These are phyloP conservation scores for Callopanchax toddi DNA, from an alignment of 2,113 vertebrate species.

Conservation along the genomic window DNA sequence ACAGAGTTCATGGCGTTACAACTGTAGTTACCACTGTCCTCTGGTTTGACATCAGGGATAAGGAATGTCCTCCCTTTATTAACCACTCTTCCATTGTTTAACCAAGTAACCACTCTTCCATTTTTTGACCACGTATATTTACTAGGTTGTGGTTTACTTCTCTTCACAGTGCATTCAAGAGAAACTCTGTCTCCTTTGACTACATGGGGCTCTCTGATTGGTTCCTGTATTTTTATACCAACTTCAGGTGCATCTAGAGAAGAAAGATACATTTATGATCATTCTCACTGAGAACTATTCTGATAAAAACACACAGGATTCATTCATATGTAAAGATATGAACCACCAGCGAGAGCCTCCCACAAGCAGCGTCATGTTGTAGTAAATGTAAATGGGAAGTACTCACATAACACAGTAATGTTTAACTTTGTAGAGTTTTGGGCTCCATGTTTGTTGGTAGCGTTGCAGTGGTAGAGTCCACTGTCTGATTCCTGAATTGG, in stretches of 20 bases:
- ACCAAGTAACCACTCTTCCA: rapidly evolving
- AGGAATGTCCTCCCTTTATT: rapidly evolving
- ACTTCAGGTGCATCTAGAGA: slow-evolving; percentile 64
- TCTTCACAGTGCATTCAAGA: slow-evolving; percentile 42
- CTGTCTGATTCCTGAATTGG: neutral
- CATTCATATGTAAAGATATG: neutral
- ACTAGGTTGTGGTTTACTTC: neutral
- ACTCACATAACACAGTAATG: slow-evolving; percentile 64
- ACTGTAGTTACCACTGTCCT: slow-evolving; percentile 18
- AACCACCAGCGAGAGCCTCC: too few species aligned
- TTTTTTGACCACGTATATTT: slow-evolving; percentile 26
- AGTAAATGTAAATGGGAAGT: too few species aligned
- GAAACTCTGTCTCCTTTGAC: neutral
- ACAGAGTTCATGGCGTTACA: neutral
- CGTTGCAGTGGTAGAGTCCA: slow-evolving; percentile 57
- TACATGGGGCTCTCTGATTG: rapidly evolving
- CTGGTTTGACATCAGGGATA: rapidly evolving
- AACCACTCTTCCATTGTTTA: too few species aligned
- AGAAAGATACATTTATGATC: neutral
- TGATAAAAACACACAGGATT: too few species aligned
- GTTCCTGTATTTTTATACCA: rapidly evolving
- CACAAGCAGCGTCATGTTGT: too few species aligned
- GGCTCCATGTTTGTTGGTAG: slow-evolving; percentile 6
- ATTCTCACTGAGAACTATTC: neutral
- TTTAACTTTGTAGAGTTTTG: rapidly evolving